Conservation (phyloP, 1,140 invertebrate species). For the Plodia interpunctella region DNA sequence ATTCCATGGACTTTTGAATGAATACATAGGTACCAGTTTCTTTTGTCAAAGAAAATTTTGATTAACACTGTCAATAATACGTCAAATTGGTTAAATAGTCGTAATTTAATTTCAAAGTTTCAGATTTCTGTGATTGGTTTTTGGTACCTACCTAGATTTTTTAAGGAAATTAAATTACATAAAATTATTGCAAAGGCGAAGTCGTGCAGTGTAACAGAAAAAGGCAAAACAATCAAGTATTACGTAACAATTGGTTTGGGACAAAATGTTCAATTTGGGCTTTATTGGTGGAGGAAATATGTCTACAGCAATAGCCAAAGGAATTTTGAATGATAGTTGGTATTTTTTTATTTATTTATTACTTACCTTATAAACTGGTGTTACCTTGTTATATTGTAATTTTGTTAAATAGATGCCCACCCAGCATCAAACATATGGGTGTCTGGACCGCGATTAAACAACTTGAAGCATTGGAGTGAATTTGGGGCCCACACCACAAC, state of each 20-base stretch:
- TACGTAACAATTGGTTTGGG: not conserved
- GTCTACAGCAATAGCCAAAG: conserved; percentile 91
- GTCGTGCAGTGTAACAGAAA: too few relatives aligned
- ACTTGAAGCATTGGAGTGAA: conserved; percentile 81
- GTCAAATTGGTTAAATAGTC: too few relatives aligned
- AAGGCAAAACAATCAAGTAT: too few relatives aligned
- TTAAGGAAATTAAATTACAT: too few relatives aligned
- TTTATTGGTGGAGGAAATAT: conserved; percentile 97
- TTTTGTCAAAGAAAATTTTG: too few relatives aligned
- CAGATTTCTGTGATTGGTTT: too few relatives aligned
- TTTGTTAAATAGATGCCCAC: conserved; percentile 74
- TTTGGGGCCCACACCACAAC: conserved; percentile 78
- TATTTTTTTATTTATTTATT: conserved; percentile 1
- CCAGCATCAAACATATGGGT: conserved; percentile 80
- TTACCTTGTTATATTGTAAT: conserved; percentile 23
- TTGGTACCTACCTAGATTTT: too few relatives aligned
- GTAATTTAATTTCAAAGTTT: too few relatives aligned
- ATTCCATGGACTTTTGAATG: too few relatives aligned
- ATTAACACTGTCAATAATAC: too few relatives aligned
- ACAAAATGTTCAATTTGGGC: conserved; percentile 79
- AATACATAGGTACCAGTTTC: too few relatives aligned
- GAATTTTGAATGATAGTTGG: conserved; percentile 83
- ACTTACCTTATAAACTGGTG: conserved; percentile 9
- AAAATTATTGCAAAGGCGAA: too few relatives aligned
- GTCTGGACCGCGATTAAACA: conserved; percentile 82